Evolutionary conservation across 2,113 vertebrate genomes (phyloP).

Genomic region (Dicentrarchus labrax): DNA sequence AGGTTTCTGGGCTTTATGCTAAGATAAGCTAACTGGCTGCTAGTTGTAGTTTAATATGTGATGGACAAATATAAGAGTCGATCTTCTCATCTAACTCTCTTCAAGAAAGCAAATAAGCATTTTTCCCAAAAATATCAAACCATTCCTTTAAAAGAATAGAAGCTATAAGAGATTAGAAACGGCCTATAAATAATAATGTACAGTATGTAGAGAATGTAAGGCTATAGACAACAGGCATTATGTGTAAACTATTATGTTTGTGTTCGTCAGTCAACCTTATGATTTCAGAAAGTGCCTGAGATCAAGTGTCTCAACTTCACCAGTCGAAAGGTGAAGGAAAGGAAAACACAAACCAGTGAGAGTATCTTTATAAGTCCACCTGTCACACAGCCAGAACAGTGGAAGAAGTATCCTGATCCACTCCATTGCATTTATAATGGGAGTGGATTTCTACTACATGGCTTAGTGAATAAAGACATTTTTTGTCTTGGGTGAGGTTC

Average conservation of each 20-base stretch:
- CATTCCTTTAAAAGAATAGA: neutral
- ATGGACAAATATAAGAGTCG: neutral
- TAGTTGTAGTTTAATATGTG: neutral
- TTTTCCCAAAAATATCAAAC: conserved; percentile 17
- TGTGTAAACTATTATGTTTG: conserved; percentile 27
- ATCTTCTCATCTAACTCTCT: neutral
- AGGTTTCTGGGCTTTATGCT: too few species aligned
- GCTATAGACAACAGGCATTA: conserved; percentile 25
- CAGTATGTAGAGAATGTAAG: conserved; percentile 60
- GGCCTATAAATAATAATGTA: conserved; percentile 7
- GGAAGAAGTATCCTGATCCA: conserved; percentile 5
- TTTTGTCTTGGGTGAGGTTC: conserved; percentile 2
- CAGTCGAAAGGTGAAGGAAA: conserved; percentile 23
- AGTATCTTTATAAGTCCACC: conserved; percentile 4
- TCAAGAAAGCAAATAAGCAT: neutral
- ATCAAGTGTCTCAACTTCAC: conserved; percentile 65
- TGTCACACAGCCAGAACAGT: neutral
- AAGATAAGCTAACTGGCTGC: neutral
- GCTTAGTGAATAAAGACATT: conserved; percentile 1
- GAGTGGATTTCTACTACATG: conserved; percentile 32
- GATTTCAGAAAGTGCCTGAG: conserved; percentile 84
- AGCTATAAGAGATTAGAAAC: neutral
- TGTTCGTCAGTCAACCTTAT: conserved; percentile 52
- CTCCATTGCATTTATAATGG: conserved; percentile 4
- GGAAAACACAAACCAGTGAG: conserved; percentile 25